Conservation (phyloP, 2,888 invertebrate genomes). For the Epinotia ramella region DNA sequence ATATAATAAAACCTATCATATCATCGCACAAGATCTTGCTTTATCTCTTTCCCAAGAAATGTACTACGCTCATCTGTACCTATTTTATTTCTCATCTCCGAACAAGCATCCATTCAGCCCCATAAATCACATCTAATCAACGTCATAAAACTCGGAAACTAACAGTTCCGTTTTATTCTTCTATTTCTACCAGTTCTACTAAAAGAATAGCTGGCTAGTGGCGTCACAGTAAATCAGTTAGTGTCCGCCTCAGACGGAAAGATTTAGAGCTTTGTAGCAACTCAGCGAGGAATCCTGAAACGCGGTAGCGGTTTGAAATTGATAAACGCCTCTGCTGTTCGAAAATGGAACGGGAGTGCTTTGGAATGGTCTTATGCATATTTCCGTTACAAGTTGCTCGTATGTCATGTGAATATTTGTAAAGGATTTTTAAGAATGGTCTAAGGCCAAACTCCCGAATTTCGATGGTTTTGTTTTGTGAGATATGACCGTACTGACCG, state of each 20-base stretch:
- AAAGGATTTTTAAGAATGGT: neutral
- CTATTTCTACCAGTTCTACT: conserved; percentile 23
- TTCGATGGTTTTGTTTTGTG: neutral
- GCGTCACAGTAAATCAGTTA: conserved; percentile 47
- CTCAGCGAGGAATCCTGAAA: conserved; percentile 42
- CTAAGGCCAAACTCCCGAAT: neutral
- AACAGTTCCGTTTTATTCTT: conserved; percentile 24
- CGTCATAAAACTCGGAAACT: conserved; percentile 34
- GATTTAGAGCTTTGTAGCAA: conserved; percentile 55
- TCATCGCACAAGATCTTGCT: neutral
- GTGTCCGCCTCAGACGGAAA: conserved; percentile 47
- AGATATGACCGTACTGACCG: neutral
- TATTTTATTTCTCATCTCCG: conserved; percentile 16
- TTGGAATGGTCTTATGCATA: neutral
- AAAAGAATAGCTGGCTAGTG: conserved; percentile 35
- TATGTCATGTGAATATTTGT: neutral
- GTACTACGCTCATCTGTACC: neutral
- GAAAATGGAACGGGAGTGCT: conserved; percentile 35
- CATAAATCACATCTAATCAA: conserved; percentile 37
- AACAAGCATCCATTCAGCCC: conserved; percentile 9
- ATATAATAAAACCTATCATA: neutral
- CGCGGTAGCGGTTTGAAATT: conserved; percentile 45
- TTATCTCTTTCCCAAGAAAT: neutral
- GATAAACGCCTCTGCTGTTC: conserved; percentile 41
- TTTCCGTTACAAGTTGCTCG: neutral